Evolutionary conservation across 2,113 vertebrate genomes (phyloP), one percentile per base, ranked within the genome.

Genomic region (Atrichornis clamosus): DNA sequence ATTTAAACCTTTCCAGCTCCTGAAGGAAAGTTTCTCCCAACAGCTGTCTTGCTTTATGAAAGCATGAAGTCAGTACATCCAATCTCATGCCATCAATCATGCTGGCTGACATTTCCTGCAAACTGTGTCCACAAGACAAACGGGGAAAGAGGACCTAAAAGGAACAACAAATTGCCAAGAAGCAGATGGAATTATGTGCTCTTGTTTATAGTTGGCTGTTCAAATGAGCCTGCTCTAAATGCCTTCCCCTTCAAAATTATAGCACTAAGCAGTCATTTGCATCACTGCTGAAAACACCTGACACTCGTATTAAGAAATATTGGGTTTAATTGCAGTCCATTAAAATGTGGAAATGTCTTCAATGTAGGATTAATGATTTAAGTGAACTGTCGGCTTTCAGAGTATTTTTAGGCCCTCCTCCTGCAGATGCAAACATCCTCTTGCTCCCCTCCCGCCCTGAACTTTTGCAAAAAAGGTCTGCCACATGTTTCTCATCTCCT

Each of bases 31-130:
- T 98, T 98, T 98, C 98, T 97, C 98, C 97, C 97, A 98, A 97
- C 99, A 99, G 98, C 98, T 99, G 99, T 98, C 98, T 98, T 97
- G 96, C 97, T 98, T 99, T 98, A 98, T 98, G 98, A 97, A 98
- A 98, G 98, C 98, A 98, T 98, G 98, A 98, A 98, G 98, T 98
- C 98, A 97, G 97, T 96, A 97, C 98, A 97, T 98, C 97, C 98
- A 98, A 97, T 98, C 98, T 98, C 98, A 97, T 97, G 93, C 97
- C 68, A 99, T 99, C 98, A 98, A 99, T 99, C 98, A 98, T 41
- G 2, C 15, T 5, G 32, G 63, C 92, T 97, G 98, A 99, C 98
- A 12, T 98, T 99, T 99, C 98, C 98, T 99, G 97, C 98, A 98
- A 98, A 98, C 98, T 97, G 96, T 98, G 97, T 98, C 97, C 92